phyloP scores from a whole-genome alignment of 2,113 vertebrate genomes.

The Ochotona curzoniae region DNA sequence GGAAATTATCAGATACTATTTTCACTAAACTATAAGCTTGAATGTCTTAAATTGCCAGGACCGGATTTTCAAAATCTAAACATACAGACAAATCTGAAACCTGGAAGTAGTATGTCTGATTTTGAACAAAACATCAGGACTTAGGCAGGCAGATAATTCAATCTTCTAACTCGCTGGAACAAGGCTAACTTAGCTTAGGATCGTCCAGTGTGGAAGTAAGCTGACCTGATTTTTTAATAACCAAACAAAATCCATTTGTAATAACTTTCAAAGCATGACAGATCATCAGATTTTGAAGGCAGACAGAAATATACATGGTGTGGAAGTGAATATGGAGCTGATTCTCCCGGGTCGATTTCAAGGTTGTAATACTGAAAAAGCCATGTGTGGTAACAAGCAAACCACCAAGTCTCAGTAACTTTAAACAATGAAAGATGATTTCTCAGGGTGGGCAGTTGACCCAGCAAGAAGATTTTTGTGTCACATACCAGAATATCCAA shows the following conservation, averaged over 20 bases:
- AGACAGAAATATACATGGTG: background rate
- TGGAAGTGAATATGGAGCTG: background rate
- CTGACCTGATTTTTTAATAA: background rate
- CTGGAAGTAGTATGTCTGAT: background rate
- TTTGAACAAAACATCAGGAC: background rate
- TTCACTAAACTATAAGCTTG: background rate
- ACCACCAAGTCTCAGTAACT: background rate
- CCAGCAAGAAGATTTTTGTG: too few species aligned
- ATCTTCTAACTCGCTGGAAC: background rate
- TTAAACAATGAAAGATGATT: background rate
- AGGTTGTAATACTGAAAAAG: background rate
- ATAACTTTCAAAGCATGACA: background rate
- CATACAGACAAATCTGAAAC: background rate
- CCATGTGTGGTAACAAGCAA: background rate
- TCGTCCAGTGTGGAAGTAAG: background rate
- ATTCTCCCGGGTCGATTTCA: background rate
- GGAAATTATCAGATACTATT: background rate
- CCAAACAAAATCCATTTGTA: background rate
- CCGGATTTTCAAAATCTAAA: conserved; percentile 39
- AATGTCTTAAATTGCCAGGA: conserved; percentile 20
- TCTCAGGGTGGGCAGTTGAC: too few species aligned
- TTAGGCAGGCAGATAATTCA: background rate
- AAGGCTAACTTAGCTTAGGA: background rate
- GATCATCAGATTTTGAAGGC: conserved; percentile 12
- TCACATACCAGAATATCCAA: too few species aligned